Conservation (phyloP, 2,888 invertebrate species). For the Biston betularia region DNA sequence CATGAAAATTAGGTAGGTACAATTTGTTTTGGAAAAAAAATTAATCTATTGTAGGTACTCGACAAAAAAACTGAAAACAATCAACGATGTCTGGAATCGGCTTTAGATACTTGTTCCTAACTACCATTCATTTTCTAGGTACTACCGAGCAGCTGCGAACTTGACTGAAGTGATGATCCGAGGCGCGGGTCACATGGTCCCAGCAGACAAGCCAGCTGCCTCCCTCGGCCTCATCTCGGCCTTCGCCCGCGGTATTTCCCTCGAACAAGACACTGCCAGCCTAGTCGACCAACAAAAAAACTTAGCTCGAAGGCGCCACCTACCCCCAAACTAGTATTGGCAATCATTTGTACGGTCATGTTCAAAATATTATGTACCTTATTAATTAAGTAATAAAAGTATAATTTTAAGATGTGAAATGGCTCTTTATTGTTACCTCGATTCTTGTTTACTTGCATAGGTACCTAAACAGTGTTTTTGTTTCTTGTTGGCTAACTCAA, state of each 20-base stretch:
- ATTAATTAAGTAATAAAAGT: conserved; percentile 17
- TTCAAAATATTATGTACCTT: conserved; percentile 24
- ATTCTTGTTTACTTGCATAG: not conserved
- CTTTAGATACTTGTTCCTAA: too few species aligned
- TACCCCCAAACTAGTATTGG: conserved; percentile 52
- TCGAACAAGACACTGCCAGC: conserved; percentile 68
- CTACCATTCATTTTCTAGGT: conserved; percentile 64
- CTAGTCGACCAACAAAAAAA: conserved; percentile 70
- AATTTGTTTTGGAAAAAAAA: too few species aligned
- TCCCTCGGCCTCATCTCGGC: conserved; percentile 87
- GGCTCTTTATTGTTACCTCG: too few species aligned
- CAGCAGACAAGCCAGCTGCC: conserved; percentile 87
- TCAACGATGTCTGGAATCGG: too few species aligned
- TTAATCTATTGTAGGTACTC: too few species aligned
- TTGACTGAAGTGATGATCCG: conserved; percentile 87
- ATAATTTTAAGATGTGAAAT: not conserved
- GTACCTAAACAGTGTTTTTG: too few species aligned
- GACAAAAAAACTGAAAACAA: too few species aligned
- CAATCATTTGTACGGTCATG: conserved; percentile 13
- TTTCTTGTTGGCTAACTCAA: too few species aligned
- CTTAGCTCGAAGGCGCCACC: conserved; percentile 57
- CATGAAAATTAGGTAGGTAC: too few species aligned
- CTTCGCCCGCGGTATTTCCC: conserved; percentile 80
- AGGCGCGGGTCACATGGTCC: conserved; percentile 89
- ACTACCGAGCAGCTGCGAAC: conserved; percentile 84